A percentile compares a stretch with the other conserved stretches of the same genome.
These are phyloP conservation scores for Oxyura jamaicensis DNA, from an alignment of 2,113 vertebrate genomes.

Conservation along the genomic window DNA sequence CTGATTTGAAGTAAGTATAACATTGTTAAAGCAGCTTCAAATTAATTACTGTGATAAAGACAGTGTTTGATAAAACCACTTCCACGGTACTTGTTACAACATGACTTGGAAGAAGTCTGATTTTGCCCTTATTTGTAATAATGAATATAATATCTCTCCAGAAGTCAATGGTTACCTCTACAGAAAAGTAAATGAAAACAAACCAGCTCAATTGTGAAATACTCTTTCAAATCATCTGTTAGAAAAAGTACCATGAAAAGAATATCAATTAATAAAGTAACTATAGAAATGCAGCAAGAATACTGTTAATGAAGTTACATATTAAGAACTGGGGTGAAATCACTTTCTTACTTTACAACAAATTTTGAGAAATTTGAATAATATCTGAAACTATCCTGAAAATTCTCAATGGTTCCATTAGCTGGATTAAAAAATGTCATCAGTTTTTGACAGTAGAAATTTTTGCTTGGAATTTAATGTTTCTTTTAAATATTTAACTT, in stretches of 20 bases:
- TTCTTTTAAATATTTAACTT: neutral
- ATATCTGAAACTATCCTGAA: neutral
- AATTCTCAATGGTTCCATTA: neutral
- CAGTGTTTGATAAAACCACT: neutral
- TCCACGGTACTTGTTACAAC: neutral
- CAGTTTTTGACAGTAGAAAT: neutral
- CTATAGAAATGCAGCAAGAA: neutral
- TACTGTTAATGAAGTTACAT: neutral
- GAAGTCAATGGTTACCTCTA: neutral
- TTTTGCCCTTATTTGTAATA: neutral
- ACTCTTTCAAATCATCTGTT: neutral
- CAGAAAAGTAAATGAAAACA: neutral
- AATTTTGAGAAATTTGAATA: neutral
- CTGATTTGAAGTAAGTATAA: neutral
- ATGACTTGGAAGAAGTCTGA: neutral
- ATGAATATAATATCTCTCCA: neutral
- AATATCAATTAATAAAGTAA: neutral
- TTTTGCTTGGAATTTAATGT: neutral
- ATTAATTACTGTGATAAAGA: neutral
- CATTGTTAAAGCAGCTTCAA: neutral
- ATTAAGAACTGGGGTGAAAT: neutral
- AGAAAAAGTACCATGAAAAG: neutral
- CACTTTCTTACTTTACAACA: neutral
- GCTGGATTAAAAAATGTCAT: neutral
- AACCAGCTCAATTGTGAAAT: neutral